These are phyloP conservation scores for Stenotaenia linearis DNA, from an alignment of 2,888 invertebrate genomes.

Conservation along the genomic window DNA sequence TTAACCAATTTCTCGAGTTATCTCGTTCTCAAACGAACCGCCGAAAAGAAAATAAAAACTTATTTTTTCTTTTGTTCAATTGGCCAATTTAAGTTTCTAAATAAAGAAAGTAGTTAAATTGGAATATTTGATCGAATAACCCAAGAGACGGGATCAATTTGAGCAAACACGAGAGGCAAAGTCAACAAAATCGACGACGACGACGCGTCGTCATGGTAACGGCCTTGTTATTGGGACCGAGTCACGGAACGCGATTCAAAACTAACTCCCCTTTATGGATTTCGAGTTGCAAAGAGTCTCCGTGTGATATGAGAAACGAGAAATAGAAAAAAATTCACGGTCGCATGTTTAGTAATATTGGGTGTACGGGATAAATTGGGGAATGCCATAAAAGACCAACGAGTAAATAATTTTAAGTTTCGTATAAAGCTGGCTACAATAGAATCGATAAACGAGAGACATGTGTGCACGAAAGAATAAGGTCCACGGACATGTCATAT, in stretches of 20 bases:
- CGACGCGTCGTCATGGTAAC: neutral
- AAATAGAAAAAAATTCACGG: neutral
- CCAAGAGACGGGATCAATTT: conserved; percentile 9
- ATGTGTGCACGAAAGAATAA: neutral
- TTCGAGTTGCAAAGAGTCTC: neutral
- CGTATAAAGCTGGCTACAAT: neutral
- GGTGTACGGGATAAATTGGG: no score
- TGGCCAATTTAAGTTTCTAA: neutral
- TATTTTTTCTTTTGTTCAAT: neutral
- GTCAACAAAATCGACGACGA: conserved; percentile 9
- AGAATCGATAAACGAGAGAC: neutral
- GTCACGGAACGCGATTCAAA: conserved; percentile 5
- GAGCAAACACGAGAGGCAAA: conserved; percentile 1
- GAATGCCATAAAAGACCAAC: no score
- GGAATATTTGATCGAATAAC: conserved; percentile 9
- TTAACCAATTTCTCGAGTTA: no score
- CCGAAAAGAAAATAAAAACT: no score
- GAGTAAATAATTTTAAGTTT: neutral
- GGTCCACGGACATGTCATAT: neutral
- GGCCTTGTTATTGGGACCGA: neutral
- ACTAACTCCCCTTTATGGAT: conserved; percentile 4
- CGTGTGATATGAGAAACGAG: neutral
- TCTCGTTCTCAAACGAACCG: no score
- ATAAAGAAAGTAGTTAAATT: neutral
- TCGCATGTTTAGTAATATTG: neutral